phyloP scores from a whole-genome alignment of 2,888 invertebrate species.

The Ochropleura plecta region DNA sequence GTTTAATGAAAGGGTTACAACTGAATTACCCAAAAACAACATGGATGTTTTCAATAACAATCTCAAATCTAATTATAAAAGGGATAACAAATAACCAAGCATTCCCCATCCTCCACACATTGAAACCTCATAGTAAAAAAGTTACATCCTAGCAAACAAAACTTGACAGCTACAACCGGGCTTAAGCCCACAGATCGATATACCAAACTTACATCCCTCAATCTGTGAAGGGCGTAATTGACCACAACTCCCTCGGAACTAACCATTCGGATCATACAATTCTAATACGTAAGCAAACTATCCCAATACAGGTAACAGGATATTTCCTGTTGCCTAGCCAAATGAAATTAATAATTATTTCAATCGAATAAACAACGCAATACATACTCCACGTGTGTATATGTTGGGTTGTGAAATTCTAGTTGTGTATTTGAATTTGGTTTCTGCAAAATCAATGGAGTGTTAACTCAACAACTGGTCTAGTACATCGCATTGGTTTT shows the following conservation, averaged over 20 bases:
- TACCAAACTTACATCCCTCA: constrained; percentile 15
- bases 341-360: constrained; percentile 39
- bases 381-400: background rate
- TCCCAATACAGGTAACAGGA: background rate
- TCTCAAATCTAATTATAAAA: constrained; percentile 11
- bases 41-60: background rate
- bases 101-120: background rate
- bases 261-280: constrained; percentile 16
- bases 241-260: constrained; percentile 30
- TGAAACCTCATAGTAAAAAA: background rate
- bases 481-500: constrained; percentile 23
- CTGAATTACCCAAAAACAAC: background rate
- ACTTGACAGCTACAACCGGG: background rate
- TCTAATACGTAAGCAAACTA: constrained; percentile 11
- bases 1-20: background rate
- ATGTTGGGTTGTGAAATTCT: constrained; percentile 4
- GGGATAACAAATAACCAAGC: background rate
- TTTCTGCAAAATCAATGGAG: constrained; percentile 24
- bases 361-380: constrained; percentile 22
- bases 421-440: constrained; percentile 8
- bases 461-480: constrained; percentile 18
- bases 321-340: constrained; percentile 11
- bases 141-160: constrained; percentile 11
- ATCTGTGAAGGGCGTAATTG: constrained; percentile 32
- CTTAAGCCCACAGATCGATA: constrained; percentile 21